Conservation (phyloP, 2,888 invertebrate genomes). For the Serrognathus titanus region DNA sequence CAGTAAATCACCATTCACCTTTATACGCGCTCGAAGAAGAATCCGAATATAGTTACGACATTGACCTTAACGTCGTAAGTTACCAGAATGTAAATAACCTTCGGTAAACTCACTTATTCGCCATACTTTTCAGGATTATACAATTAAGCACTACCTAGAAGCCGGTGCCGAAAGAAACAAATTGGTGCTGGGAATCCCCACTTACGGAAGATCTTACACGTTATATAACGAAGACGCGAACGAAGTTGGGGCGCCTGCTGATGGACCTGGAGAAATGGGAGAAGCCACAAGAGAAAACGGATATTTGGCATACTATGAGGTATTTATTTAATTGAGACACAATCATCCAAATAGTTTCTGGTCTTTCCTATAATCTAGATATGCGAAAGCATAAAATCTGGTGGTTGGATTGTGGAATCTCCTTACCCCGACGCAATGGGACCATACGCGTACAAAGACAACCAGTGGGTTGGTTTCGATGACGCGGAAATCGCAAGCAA, state of each 20-base stretch:
- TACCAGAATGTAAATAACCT: neutral
- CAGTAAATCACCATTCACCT: slow-evolving; percentile 88
- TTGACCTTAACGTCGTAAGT: slow-evolving; percentile 85
- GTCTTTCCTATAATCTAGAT: slow-evolving; percentile 55
- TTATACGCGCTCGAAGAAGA: slow-evolving; percentile 77
- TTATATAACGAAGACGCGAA: slow-evolving; percentile 80
- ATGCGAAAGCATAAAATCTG: slow-evolving; percentile 74
- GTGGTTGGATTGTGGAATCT: slow-evolving; percentile 79
- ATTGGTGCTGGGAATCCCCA: slow-evolving; percentile 81
- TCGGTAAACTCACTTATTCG: neutral
- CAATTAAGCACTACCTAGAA: slow-evolving; percentile 77
- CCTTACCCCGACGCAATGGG: slow-evolving; percentile 82
- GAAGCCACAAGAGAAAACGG: slow-evolving; percentile 90
- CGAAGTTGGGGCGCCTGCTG: slow-evolving; percentile 83
- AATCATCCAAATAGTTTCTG: too few species aligned
- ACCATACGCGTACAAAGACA: slow-evolving; percentile 81
- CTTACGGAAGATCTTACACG: slow-evolving; percentile 87
- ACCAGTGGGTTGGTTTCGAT: slow-evolving; percentile 94
- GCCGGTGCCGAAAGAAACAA: slow-evolving; percentile 77
- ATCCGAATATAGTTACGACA: slow-evolving; percentile 83
- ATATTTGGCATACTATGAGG: slow-evolving; percentile 90
- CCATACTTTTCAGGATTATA: slow-evolving; percentile 66
- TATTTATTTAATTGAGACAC: slow-evolving; percentile 38
- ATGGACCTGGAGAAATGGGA: slow-evolving; percentile 88
- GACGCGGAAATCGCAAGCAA: slow-evolving; percentile 77